Conservation (phyloP, 2,113 vertebrate species). For the Oplegnathus fasciatus region DNA sequence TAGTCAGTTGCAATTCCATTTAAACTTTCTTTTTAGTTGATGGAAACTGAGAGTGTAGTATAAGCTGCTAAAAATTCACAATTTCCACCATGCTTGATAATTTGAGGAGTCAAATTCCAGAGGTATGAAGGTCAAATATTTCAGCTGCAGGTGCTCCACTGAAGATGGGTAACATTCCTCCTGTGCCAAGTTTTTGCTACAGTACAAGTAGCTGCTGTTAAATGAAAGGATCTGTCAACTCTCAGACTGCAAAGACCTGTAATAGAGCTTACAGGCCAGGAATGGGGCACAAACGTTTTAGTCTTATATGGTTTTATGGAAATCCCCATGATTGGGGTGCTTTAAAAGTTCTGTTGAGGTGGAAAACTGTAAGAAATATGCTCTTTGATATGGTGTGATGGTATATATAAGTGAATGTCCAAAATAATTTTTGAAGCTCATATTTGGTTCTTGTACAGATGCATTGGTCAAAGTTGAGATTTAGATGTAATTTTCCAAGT, state of each 20-base stretch:
- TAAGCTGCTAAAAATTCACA: slow-evolving; percentile 1
- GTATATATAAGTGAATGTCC: neutral
- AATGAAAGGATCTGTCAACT: slow-evolving; percentile 71
- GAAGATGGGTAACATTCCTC: slow-evolving; percentile 69
- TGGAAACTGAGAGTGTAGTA: neutral
- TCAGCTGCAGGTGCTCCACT: slow-evolving; percentile 74
- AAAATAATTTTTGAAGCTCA: neutral
- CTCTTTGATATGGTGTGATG: neutral
- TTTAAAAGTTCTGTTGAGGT: neutral
- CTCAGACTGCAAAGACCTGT: slow-evolving; percentile 15
- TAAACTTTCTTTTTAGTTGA: slow-evolving; percentile 24
- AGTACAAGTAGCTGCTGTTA: slow-evolving; percentile 61
- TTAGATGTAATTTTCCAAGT: neutral
- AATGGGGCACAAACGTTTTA: slow-evolving; percentile 6
- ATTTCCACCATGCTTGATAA: slow-evolving; percentile 10
- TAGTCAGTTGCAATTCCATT: neutral
- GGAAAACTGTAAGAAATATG: neutral
- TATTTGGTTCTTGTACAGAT: neutral
- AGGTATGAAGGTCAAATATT: slow-evolving; percentile 67
- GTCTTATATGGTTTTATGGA: neutral
- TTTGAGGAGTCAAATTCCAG: slow-evolving; percentile 59
- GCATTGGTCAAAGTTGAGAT: slow-evolving; percentile 3
- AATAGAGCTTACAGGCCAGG: slow-evolving; percentile 11
- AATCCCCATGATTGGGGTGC: neutral
- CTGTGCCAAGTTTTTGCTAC: slow-evolving; percentile 56